phyloP scores from a whole-genome alignment of 2,113 vertebrate genomes.

The Alligator sinensis region DNA sequence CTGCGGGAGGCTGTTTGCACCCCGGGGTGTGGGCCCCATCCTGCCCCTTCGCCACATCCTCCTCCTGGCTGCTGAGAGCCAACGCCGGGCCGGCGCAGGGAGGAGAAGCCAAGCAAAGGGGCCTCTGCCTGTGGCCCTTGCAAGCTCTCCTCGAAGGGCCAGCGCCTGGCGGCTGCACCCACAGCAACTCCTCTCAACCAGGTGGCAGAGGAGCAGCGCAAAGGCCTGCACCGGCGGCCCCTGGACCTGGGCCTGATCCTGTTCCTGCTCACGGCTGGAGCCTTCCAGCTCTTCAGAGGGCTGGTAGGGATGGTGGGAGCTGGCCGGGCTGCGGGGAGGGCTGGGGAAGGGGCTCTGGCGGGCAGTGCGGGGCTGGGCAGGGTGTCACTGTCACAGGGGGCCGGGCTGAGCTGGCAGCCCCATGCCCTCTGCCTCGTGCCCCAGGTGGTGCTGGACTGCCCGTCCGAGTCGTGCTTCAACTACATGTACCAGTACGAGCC shows the following conservation, averaged over 20 bases:
- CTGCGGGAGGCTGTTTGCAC: too few species aligned
- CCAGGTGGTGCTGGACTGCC: constrained; percentile 89
- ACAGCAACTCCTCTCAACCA: neutral
- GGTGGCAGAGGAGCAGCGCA: constrained; percentile 84
- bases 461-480: constrained; percentile 83
- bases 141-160: accelerated
- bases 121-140: neutral
- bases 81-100: neutral
- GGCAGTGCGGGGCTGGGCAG: too few species aligned
- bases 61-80: too few species aligned
- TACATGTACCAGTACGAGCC: constrained; percentile 90
- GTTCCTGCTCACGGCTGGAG: constrained; percentile 76
- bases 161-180: neutral
- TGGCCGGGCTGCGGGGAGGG: neutral
- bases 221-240: constrained; percentile 82
- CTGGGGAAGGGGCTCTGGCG: accelerated
- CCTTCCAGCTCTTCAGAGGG: constrained; percentile 89
- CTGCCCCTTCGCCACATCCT: too few species aligned
- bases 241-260: constrained; percentile 80
- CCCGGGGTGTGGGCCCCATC: neutral
- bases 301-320: constrained; percentile 78
- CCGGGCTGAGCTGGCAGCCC: neutral
- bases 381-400: accelerated
- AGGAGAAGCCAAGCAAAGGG: neutral
- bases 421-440: neutral